Conservation (phyloP, 2,888 invertebrate species). For the Mesodorylaimus sp. region DNA sequence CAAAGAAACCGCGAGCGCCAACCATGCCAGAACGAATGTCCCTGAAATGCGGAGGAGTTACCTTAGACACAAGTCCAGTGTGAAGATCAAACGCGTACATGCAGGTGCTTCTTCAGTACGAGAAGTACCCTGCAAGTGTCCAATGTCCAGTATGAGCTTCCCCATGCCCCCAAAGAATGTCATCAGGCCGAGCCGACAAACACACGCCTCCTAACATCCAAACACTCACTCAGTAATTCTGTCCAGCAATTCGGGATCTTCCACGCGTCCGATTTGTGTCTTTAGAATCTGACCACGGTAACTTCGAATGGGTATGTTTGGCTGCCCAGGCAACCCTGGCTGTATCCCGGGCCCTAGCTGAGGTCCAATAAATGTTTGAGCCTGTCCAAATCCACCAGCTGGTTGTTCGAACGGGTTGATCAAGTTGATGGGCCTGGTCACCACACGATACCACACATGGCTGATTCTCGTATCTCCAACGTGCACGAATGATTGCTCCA, state of each 20-base stretch:
- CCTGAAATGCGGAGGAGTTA: no score
- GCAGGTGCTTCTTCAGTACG: no score
- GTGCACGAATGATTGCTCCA: constrained; percentile 18
- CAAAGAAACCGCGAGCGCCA: constrained; percentile 66
- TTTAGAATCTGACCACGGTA: constrained; percentile 18
- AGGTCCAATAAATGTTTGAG: not conserved
- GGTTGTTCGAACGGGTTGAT: not conserved
- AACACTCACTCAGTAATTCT: constrained; percentile 13
- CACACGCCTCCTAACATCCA: not conserved
- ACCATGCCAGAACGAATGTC: constrained; percentile 67
- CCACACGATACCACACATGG: constrained; percentile 19
- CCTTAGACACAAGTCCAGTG: constrained; percentile 4
- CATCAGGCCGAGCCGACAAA: no score
- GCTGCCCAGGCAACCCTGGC: not conserved
- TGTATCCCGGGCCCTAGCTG: not conserved
- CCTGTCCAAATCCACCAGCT: not conserved
- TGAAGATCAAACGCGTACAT: no score
- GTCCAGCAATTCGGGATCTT: constrained; percentile 18
- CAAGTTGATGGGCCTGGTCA: constrained; percentile 8
- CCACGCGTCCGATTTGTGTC: constrained; percentile 15
- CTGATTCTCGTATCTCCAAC: constrained; percentile 21
- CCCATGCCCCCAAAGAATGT: no score
- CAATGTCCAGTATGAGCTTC: no score
- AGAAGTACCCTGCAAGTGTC: no score
- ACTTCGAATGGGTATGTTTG: not conserved